Base-by-base conservation (phyloP, 2,888 invertebrate genomes). In the Lasioglossum morio region DNA sequence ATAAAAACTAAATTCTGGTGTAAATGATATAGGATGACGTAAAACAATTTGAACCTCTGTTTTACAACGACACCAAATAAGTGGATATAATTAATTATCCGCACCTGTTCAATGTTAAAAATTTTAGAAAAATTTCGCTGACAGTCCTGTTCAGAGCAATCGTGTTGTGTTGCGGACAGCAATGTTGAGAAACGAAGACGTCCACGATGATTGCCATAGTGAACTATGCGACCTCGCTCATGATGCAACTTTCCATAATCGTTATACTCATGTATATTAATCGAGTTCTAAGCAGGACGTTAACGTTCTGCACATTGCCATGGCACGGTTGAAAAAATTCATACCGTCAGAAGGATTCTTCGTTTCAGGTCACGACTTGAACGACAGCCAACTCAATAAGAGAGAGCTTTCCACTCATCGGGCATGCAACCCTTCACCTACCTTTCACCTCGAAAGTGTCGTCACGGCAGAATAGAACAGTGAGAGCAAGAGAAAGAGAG, bases 361-460 rank as follows among this genome's bases (percentile, higher is more conserved):
- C 85, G 85, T 85, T 76, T 85, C 85, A 75, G 63, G 79, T 79
- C 85, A 79, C 85, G 85, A 85, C 85, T 85, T 76, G 79, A 84
- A 85, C 88, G 87, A 77, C 57, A 73, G 81, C 77, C 81, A 81
- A 78, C 75, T 79, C 83, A 84, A 84, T 78, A 77, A 87, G 76
- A 74, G 80, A 57, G 73, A 72, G 85, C 79, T 79, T 76, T 76
- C 85, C 79, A 76, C 85, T 76, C 79, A 85, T 85, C 79, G 81
- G 77, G 81, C 77, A 85, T 83, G 85, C 88, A 88, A 81, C 88
- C 88, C 90, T 81, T 72, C 86, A 90, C 89, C 90, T 90, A 89
- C 90, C 88, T 88, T 85, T 78, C 78, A 83, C 82, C 76, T 72
- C 72, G 53, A 81, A 84, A 82, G 60, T 79, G 72, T 81, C 81